Evolutionary conservation across 2,113 vertebrate species (phyloP), one percentile per base, ranked within the genome.

Genomic region (Oncorhynchus tshawytscha): DNA sequence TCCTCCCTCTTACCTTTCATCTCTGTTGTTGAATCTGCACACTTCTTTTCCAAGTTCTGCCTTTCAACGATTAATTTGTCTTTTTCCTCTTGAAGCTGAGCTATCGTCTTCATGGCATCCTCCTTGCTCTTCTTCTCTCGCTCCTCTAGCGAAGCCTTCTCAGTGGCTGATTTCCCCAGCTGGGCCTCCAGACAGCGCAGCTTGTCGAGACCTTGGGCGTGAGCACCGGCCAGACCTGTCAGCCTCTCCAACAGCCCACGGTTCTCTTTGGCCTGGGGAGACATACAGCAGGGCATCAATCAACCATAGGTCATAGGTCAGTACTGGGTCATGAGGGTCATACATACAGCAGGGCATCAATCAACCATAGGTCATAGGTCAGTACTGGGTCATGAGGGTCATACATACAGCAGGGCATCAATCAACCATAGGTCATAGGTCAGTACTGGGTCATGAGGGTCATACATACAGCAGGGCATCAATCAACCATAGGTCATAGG

Each of bases 221-320:
- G 95, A 22, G 90, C 80, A 39, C 89, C 89, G 22, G 96, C 94
- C 79, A 98, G 84, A 67, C 3, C 91, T 6, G 97, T 94, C 86
- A 99, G 82, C 86, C 93, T 94, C 79, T 99, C 98, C 92, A 97
- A 76, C 79, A 99, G 85, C 1, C 94, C 93, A 1, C 93, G 89
- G 83, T 96, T 99, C 84, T 99, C 97, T 90, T 92, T 98, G 85
- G 83, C 96, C 98, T 99, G 77, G 66, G 70, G 31, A 18, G 27
- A 75, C 0, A 71, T 11, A 74, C 7, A 39, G 34, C 25, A 27
- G 2, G 25, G 25, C 25, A 27, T 27, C 25, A 27, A 27, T 27
- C 25, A 27, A 27, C 25, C 25, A 25, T 25, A 25, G 25, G 25
- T 25, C 29, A 31, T 31, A 31, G 29, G 29, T 31, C 29, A 31